A percentile compares a stretch with the other conserved stretches of the same genome.
phyloP scores from a whole-genome alignment of 2,888 invertebrate species.

The Drosophila mayaguana region DNA sequence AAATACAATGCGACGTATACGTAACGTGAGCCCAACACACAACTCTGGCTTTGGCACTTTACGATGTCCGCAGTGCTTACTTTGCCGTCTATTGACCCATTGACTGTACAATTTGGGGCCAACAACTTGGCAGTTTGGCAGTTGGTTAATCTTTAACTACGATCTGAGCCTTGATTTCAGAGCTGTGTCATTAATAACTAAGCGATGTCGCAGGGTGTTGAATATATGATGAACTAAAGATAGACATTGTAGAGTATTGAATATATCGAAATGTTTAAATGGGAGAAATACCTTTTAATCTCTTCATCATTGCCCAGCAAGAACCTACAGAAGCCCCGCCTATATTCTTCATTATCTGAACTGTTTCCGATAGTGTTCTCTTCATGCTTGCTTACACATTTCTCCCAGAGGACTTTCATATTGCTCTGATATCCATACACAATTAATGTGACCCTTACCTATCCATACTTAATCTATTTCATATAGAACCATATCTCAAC shows the following conservation, averaged over 20 bases:
- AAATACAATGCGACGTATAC: constrained; percentile 63
- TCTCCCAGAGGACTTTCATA: too few relatives aligned
- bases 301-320: too few relatives aligned
- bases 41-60: constrained; percentile 54
- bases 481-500: background rate
- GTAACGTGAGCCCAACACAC: constrained; percentile 50
- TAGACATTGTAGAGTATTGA: too few relatives aligned
- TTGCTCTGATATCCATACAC: too few relatives aligned
- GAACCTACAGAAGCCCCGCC: too few relatives aligned
- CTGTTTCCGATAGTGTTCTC: too few relatives aligned
- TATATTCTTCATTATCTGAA: too few relatives aligned
- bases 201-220: background rate
- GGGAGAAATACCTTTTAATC: too few relatives aligned
- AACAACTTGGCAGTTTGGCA: constrained; percentile 1
- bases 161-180: constrained; percentile 3
- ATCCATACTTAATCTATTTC: background rate
- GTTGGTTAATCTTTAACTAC: constrained; percentile 3
- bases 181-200: background rate
- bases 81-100: constrained; percentile 59
- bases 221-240: background rate
- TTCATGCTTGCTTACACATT: too few relatives aligned
- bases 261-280: too few relatives aligned
- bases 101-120: constrained; percentile 27
- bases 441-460: too few relatives aligned
- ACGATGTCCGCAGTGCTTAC: constrained; percentile 75